Percentiles rank a stretch among this genome's conserved stretches.
Conservation (phyloP, 2,888 invertebrate genomes). For the Eupelmus urozonus region DNA sequence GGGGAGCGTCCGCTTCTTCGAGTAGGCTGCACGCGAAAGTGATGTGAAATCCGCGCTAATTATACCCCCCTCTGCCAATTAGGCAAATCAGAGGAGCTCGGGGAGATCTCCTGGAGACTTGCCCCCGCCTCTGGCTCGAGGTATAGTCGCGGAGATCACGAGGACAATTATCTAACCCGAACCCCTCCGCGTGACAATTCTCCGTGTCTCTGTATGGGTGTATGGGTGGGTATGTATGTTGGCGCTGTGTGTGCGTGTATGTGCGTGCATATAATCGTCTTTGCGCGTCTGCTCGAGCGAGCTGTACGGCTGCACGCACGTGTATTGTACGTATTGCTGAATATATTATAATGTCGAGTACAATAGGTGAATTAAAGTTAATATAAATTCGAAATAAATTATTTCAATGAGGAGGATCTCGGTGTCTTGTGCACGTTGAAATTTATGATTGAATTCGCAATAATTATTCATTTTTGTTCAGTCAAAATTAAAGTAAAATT, state of each 20-base stretch:
- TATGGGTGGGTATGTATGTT: background rate
- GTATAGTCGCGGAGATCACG: constrained; percentile 43
- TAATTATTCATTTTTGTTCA: too few relatives aligned
- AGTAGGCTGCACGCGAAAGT: constrained; percentile 63
- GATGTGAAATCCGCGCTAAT: constrained; percentile 70
- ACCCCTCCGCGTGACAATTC: constrained; percentile 39
- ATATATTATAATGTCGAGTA: too few relatives aligned
- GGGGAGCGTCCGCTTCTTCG: background rate
- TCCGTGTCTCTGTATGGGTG: background rate
- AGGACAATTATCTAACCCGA: constrained; percentile 48
- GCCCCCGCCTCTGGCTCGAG: background rate
- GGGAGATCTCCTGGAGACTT: constrained; percentile 40
- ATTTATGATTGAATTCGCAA: too few relatives aligned
- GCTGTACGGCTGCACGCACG: background rate
- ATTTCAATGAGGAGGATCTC: too few relatives aligned
- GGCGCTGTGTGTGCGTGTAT: too few relatives aligned
- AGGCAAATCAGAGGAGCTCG: constrained; percentile 63
- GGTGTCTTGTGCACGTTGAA: too few relatives aligned
- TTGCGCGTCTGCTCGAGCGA: background rate
- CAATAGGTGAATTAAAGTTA: too few relatives aligned
- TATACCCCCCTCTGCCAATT: constrained; percentile 67
- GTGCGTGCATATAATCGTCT: background rate
- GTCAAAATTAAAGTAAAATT: too few relatives aligned
- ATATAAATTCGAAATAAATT: too few relatives aligned
- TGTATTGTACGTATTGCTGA: background rate